Evolutionary conservation across 2,113 vertebrate species (phyloP), one percentile per base, ranked within the genome.

Genomic region (Siniperca knerii): DNA sequence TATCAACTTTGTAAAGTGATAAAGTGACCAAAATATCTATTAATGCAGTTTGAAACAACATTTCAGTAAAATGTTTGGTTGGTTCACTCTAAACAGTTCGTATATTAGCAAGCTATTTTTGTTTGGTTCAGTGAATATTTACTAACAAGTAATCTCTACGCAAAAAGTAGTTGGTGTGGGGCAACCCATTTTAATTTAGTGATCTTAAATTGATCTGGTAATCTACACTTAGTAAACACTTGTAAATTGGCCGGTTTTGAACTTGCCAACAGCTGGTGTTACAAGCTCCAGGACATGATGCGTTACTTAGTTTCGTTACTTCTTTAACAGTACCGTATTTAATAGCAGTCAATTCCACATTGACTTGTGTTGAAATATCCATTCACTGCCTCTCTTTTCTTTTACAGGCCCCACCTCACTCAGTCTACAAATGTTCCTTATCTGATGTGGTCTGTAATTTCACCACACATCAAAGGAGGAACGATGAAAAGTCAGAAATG

Each of bases 401-500:
- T 55, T 58, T 25, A 23, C 20, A 0, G 29, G 2, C 58, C 52
- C 72, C 20, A 6, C 73, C 71, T 54, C 75, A 35, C 40, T 33
- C 65, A 48, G 57, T 48, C 65, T 62, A 25, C 44, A n/a, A 62
- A 50, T 13, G 15, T 12, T 3, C 35, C 84, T 87, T 90, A 87
- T 89, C 89, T 84, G 89, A 87, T 89, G 70, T 2, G 18, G 69
- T 61, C 25, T n/a, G 86, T 42, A 82, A 82, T 74, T 37, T 52
- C 75, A 84, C 57, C 71, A 2, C 71, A 12, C 77, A 74, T 89
- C 40, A 89, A 82, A 87, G 69, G 62, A 33, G 37, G 5, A 1
- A 33, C 6, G 54, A 72, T 79, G 83, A 73, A 77, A 78, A 77
- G 72, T 67, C 57, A 40, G 62, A 82, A 83, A 73, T 29, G 57